Conservation (phyloP, 1,140 invertebrate genomes). For the Phthorimaea operculella region DNA sequence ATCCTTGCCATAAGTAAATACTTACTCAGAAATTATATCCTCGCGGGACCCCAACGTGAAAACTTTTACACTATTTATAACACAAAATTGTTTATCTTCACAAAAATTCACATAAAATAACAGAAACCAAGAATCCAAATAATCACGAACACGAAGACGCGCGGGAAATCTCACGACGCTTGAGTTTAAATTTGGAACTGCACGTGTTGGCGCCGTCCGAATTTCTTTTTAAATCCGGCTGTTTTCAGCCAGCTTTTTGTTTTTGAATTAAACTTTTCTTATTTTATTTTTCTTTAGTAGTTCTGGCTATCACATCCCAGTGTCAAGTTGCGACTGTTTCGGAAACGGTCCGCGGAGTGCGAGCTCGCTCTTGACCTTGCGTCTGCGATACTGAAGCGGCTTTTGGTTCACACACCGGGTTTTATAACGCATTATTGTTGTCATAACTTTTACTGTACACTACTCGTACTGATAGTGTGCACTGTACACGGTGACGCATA, state of each 20-base stretch:
- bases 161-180: neutral
- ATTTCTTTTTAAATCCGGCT: too few relatives aligned
- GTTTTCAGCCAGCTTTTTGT: neutral
- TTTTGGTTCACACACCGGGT: constrained; percentile 44
- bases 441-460: constrained; percentile 51
- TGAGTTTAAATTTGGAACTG: constrained; percentile 4
- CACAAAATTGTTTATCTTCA: neutral
- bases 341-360: constrained; percentile 28
- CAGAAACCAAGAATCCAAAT: neutral
- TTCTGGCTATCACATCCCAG: constrained; percentile 37
- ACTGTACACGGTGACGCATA: neutral
- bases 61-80: neutral
- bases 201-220: neutral
- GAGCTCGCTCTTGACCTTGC: constrained; percentile 59
- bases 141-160: neutral
- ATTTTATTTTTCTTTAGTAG: constrained; percentile 25
- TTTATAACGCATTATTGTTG: constrained; percentile 62
- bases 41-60: neutral
- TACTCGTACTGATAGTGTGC: constrained; percentile 18
- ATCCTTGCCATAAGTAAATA: neutral
- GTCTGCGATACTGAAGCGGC: constrained; percentile 48
- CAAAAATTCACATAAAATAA: neutral
- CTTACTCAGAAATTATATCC: neutral
- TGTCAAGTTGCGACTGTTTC: constrained; percentile 40
- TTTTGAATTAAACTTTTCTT: constrained; percentile 8